Percentiles rank a stretch among this genome's conserved stretches.
Evolutionary conservation across 2,797 vertebrate species (phyloP).

Genomic region (Lophius americanus): DNA sequence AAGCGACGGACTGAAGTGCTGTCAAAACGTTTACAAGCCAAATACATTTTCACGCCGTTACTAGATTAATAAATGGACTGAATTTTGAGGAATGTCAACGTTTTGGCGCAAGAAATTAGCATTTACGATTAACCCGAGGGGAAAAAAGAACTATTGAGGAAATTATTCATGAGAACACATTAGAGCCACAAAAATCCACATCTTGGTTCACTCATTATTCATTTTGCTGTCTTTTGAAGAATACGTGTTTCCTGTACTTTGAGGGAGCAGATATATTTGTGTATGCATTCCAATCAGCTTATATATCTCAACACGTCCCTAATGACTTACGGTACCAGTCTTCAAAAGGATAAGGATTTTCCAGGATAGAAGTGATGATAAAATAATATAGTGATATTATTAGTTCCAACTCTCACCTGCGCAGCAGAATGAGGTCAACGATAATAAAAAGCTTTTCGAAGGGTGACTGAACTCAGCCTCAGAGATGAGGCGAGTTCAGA

Average conservation of each 20-base stretch:
- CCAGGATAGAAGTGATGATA: no score
- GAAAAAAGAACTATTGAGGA: constrained; percentile 11
- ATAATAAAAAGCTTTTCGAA: no score
- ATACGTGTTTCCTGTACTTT: constrained; percentile 16
- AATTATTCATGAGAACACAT: constrained; percentile 52
- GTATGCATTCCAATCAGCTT: constrained; percentile 7
- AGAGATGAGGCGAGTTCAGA: no score
- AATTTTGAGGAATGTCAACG: constrained; percentile 34
- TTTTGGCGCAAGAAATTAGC: constrained; percentile 35
- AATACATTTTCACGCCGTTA: constrained; percentile 38
- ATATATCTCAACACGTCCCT: background rate
- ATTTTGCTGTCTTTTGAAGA: constrained; percentile 49
- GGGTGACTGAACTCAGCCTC: no score
- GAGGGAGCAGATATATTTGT: constrained; percentile 5
- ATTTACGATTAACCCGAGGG: constrained; percentile 41
- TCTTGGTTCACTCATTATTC: constrained; percentile 49
- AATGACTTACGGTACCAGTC: no score
- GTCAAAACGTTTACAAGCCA: constrained; percentile 28
- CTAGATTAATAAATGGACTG: constrained; percentile 39
- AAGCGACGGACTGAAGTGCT: constrained; percentile 31
- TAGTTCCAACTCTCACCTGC: no score
- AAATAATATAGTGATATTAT: no score
- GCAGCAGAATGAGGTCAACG: no score
- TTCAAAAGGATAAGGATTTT: no score
- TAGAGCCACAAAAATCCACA: constrained; percentile 41